Percentiles rank a stretch among this genome's conserved stretches.
phyloP scores from a whole-genome alignment of 2,113 vertebrate genomes.

The Haemorhous mexicanus region DNA sequence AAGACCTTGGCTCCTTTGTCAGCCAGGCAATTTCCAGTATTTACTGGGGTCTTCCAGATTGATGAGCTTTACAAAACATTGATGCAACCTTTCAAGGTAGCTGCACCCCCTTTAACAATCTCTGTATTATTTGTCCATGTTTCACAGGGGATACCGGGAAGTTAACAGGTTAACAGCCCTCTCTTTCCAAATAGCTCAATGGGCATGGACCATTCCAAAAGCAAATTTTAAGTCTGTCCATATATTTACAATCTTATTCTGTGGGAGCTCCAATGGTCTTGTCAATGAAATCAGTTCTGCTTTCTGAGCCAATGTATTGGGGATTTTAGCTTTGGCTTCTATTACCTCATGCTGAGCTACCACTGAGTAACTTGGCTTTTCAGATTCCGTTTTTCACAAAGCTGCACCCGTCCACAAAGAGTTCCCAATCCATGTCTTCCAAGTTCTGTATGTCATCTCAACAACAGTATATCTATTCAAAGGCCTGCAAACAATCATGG shows the following conservation, averaged over 20 bases:
- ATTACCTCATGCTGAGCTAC: neutral
- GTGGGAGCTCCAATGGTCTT: neutral
- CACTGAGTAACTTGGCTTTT: neutral
- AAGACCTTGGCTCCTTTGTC: neutral
- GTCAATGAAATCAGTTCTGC: neutral
- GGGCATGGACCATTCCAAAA: neutral
- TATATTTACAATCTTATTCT: neutral
- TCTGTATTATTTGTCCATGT: neutral
- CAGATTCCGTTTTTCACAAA: neutral
- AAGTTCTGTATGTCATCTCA: neutral
- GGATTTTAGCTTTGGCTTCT: neutral
- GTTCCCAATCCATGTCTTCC: neutral
- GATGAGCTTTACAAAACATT: neutral
- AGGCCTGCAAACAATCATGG: neutral
- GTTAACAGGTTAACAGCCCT: neutral
- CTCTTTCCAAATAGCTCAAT: neutral
- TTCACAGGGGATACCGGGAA: neutral
- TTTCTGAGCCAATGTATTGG: neutral
- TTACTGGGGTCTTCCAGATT: neutral
- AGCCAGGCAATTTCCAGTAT: neutral
- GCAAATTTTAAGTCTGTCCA: neutral
- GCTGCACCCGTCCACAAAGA: accelerated
- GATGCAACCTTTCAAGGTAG: neutral
- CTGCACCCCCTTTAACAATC: neutral
- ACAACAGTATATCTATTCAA: neutral